Evolutionary conservation across 2,797 vertebrate species (phyloP).

Genomic region (Ambastaia sidthimunki): DNA sequence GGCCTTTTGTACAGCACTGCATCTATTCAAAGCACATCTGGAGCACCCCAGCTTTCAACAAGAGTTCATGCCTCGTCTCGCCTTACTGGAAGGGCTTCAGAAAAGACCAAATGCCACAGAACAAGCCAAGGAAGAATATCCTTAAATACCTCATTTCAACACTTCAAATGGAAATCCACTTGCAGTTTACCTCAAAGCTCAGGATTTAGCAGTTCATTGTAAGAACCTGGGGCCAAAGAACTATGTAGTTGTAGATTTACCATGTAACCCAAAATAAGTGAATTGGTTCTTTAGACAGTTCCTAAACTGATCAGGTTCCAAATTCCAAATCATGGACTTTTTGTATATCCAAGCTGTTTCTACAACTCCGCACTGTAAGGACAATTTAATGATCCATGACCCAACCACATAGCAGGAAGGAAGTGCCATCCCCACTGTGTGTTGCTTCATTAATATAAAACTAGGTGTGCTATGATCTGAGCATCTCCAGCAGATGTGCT

Average conservation of each 20-base stretch:
- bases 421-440: conserved; percentile 25
- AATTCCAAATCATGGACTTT: conserved; percentile 45
- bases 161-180: conserved; percentile 14
- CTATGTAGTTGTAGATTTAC: not conserved
- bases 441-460: conserved; percentile 18
- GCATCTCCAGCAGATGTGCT: conserved; percentile 34
- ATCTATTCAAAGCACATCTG: conserved; percentile 63
- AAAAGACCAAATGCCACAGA: conserved; percentile 64
- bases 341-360: conserved; percentile 44
- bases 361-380: conserved; percentile 30
- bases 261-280: not conserved
- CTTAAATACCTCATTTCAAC: conserved; percentile 39
- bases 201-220: not conserved
- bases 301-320: not conserved
- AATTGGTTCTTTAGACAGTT: not conserved
- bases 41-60: conserved; percentile 60
- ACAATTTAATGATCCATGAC: conserved; percentile 25
- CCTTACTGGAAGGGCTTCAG: conserved; percentile 62
- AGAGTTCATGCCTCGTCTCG: conserved; percentile 53
- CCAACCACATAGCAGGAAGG: conserved; percentile 40
- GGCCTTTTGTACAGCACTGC: conserved; percentile 59
- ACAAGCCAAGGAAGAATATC: conserved; percentile 60
- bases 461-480: conserved; percentile 39
- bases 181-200: conserved; percentile 1
- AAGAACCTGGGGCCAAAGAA: not conserved